Base-by-base conservation (phyloP, 2,888 invertebrate genomes). In the Octodonta nipae region DNA sequence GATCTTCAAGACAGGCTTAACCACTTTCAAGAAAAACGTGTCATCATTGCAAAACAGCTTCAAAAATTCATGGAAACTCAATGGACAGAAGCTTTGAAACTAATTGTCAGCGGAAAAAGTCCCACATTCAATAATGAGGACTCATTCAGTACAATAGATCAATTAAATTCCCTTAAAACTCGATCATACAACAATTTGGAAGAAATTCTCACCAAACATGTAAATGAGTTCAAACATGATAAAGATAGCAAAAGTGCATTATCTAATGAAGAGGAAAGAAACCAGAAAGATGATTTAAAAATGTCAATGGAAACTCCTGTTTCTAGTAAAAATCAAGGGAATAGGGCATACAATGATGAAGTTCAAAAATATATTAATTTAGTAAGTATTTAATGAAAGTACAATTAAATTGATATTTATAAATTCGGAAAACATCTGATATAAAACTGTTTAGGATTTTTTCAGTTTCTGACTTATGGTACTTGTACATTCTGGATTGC, bases 31-130 rank as follows among this genome's bases (percentile, higher is more conserved):
- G 56, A 64, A 12, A 61, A 65, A 2, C 26, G 48, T 3, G 35
- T 43, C 3, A 32, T 38, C 12, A 41, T 50, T 26, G 83, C 81
- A 2, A 69, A 79, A 35, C 78, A 82, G 51, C 61, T 86, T 37
- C 82, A 84, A 55, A 67, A 67, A 38, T 52, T 60, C 4, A 83
- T 85, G 83, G 78, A 85, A 60, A 68, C 72, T 5, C 84, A 85
- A 54, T 84, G 83, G 83, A 67, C 75, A 20, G 80, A 84, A 54
- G 81, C 83, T 2, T 58, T 84, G 17, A 70, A 68, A 45, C 78
- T 81, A 36, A 70, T 82, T 30, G 71, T 74, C 2, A 57, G 49
- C 30, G 47, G 47, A 6, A 54, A 47, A 35, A 57, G 52, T 36
- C 53, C 55, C 1, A 37, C 44, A 32, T 24, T 40, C 31, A n/a